phyloP scores from a whole-genome alignment of 2,113 vertebrate genomes.

The Conger conger region DNA sequence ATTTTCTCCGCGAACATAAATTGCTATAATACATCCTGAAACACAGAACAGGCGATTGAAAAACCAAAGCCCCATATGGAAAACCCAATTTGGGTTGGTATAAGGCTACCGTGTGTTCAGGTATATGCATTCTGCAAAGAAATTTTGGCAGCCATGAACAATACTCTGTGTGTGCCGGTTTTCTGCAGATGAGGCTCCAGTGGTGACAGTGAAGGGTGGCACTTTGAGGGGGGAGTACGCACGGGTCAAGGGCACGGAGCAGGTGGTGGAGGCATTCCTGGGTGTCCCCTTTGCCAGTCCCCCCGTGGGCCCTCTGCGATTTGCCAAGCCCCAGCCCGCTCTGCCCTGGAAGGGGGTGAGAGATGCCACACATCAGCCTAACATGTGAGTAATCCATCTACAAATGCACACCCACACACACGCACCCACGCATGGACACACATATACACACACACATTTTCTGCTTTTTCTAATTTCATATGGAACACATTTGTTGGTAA shows the following conservation, averaged over 20 bases:
- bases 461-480: no score
- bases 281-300: slow-evolving; percentile 82
- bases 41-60: no score
- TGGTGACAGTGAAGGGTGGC: slow-evolving; percentile 67
- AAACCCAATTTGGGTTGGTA: no score
- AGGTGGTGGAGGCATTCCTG: slow-evolving; percentile 68
- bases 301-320: slow-evolving; percentile 74
- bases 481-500: no score
- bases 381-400: slow-evolving; percentile 64
- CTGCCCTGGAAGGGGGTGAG: slow-evolving; percentile 75
- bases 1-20: no score
- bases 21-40: no score
- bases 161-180: not conserved
- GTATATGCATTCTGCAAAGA: not conserved
- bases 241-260: slow-evolving; percentile 60
- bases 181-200: slow-evolving; percentile 48
- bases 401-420: not conserved
- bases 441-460: no score
- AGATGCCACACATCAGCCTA: slow-evolving; percentile 69
- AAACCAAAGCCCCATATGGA: no score
- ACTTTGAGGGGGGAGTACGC: slow-evolving; percentile 64
- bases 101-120: no score
- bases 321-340: slow-evolving; percentile 69
- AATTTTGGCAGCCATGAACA: no score
- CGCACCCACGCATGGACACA: not conserved